phyloP scores from a whole-genome alignment of 2,797 vertebrate species.

The Pseudochirops corinnae region DNA sequence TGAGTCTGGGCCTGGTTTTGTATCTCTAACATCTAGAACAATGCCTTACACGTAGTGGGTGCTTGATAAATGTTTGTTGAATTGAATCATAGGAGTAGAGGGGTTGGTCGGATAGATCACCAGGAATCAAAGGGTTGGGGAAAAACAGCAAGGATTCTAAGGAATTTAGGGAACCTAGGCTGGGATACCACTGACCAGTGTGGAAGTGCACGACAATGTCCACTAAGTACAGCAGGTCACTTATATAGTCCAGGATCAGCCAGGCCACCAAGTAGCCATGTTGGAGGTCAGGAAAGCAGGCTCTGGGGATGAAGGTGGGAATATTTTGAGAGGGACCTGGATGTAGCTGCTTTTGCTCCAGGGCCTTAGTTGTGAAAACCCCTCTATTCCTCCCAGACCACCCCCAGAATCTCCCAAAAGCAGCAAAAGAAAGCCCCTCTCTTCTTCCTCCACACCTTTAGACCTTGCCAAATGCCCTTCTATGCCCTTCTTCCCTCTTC shows the following conservation, averaged over 20 bases:
- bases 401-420: not conserved
- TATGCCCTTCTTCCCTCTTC: not conserved
- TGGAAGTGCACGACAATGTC: slow-evolving; percentile 89
- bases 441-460: not conserved
- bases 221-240: slow-evolving; percentile 89
- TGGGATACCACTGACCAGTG: slow-evolving; percentile 86
- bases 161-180: not conserved
- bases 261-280: slow-evolving; percentile 86
- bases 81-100: not conserved
- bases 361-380: not conserved
- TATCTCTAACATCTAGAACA: not conserved
- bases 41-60: not conserved
- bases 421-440: not conserved
- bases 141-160: not conserved
- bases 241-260: slow-evolving; percentile 91
- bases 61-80: not conserved
- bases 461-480: not conserved
- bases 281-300: slow-evolving; percentile 90
- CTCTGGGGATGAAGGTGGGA: slow-evolving; percentile 30
- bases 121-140: not conserved
- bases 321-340: not conserved
- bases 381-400: not conserved
- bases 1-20: not conserved
- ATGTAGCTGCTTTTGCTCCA: not conserved
- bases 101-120: not conserved